Evolutionary conservation across 2,797 vertebrate genomes (phyloP).

Genomic region (Clarias pachynema): DNA sequence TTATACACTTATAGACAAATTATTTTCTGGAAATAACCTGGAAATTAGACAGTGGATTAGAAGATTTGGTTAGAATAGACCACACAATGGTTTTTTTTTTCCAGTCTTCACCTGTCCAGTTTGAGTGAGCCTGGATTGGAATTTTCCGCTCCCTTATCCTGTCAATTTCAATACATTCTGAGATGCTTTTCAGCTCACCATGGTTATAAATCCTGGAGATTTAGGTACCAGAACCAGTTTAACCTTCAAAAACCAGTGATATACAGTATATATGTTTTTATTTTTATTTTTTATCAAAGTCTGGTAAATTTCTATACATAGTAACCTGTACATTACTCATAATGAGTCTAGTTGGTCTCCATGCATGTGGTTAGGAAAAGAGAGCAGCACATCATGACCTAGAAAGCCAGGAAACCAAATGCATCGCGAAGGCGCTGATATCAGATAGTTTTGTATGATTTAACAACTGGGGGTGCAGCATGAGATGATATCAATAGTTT

Average conservation of each 20-base stretch:
- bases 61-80: too few species aligned
- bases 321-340: background rate
- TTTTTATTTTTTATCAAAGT: background rate
- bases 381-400: slow-evolving; percentile 45
- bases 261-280: too few species aligned
- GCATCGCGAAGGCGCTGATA: background rate
- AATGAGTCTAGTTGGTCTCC: background rate
- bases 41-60: background rate
- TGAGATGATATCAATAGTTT: background rate
- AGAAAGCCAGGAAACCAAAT: slow-evolving; percentile 48
- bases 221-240: background rate
- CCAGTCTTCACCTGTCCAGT: background rate
- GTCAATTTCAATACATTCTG: background rate
- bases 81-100: too few species aligned
- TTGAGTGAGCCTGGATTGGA: background rate
- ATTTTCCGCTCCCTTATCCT: background rate
- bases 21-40: background rate
- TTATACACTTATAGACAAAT: background rate
- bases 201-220: background rate
- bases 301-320: background rate
- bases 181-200: background rate
- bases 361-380: slow-evolving; percentile 41
- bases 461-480: background rate
- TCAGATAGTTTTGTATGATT: background rate
- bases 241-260: background rate